phyloP scores from a whole-genome alignment of 2,113 vertebrate genomes.

The Falcunculus frontatus region DNA sequence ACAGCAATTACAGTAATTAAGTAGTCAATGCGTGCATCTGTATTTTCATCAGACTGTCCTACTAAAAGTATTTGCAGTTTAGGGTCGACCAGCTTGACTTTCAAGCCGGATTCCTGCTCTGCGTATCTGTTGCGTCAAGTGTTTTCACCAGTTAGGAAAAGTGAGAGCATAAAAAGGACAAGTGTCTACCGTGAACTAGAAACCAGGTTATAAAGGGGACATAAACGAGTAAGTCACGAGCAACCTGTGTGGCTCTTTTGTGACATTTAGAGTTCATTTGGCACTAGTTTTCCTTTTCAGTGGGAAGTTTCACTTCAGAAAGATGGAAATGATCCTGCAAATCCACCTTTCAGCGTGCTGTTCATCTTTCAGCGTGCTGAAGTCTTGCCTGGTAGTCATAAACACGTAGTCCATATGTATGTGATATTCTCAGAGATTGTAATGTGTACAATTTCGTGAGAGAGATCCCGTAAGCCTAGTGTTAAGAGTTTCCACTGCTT shows the following conservation, averaged over 20 bases:
- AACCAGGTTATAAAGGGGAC: neutral
- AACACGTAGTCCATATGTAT: neutral
- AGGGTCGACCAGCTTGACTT: neutral
- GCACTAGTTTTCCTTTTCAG: neutral
- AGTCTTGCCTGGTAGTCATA: neutral
- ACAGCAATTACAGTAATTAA: neutral
- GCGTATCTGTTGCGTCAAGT: neutral
- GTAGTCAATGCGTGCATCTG: neutral
- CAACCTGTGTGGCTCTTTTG: neutral
- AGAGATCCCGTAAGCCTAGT: neutral
- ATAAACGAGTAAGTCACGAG: neutral
- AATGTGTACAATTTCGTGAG: neutral
- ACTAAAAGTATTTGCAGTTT: neutral
- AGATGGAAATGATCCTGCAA: neutral
- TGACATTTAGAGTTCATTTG: neutral
- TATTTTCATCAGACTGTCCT: neutral
- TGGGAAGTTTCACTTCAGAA: neutral
- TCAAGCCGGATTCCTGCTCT: neutral
- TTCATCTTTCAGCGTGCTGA: neutral
- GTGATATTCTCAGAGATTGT: neutral
- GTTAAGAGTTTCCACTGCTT: neutral
- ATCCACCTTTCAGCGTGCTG: neutral
- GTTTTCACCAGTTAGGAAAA: neutral
- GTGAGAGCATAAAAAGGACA: neutral
- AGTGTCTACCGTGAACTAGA: neutral